Evolutionary conservation across 2,797 vertebrate species (phyloP), one percentile per base, ranked within the genome.

Genomic region (Neopelma chrysocephalum): DNA sequence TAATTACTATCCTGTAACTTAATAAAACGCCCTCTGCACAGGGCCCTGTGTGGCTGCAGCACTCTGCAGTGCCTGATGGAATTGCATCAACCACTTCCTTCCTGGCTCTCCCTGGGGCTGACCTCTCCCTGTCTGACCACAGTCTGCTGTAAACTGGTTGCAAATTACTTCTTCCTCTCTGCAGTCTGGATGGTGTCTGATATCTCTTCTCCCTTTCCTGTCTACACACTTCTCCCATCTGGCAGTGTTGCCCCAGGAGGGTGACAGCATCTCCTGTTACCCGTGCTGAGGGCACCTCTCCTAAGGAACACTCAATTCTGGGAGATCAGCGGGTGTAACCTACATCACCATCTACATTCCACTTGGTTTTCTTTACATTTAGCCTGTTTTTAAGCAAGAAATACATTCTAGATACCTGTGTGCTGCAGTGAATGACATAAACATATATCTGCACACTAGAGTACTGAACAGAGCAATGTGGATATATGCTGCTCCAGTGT

Each of bases 1-100:
- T 96, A 96, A 95, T 95, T 95, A 93, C 90, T 47, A 79, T 85
- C 66, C 54, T 32, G 40, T 89, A 96, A 95, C 83, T 87, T 85
- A 95, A 96, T 90, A 94, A 93, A 91, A 48, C 2, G 0, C 72
- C 60, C 45, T 88, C 50, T 92, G 90, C 94, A 93, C 77, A 92
- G 53, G 78, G 83, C 65, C 87, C 69, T 87, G 68, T 6, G 86
- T 65, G 86, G 71, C 75, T 69, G 77, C 80, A 93, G 86, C 69
- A 38, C 68, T 87, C 34, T 15, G 81, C 87, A 90, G 84, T 16
- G 3, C 51, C 25, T 0, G 62, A 54, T 9, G 57, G 90, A 89
- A 50, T 1, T 47, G 34, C 53, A 91, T 86, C 81, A 80, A 91
- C 53, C 3, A 1, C 75, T 85, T 94, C 93, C 86, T 93, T 51